Base-by-base conservation (phyloP, 1,140 invertebrate genomes). In the Drosophila carrolli region DNA sequence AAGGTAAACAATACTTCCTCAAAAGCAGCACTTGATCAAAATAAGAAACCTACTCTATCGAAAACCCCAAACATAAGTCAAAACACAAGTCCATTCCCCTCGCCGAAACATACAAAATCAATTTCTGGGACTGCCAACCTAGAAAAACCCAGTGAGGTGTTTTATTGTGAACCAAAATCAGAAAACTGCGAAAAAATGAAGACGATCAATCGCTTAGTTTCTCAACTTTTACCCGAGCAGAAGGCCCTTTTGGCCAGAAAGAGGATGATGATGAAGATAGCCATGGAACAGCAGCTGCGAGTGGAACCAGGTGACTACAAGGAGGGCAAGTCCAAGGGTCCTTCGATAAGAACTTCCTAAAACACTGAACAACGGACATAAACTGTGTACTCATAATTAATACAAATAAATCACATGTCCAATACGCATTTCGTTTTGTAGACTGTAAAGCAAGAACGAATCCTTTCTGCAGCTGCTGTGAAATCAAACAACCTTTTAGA, bases 401-500 rank as follows among this genome's bases (percentile, higher is more conserved):
- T 37, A 5, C 3, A 47, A 47, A 38, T 38, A 65, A 58, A 58
- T 58, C 29, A 32, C 6, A 7, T 32, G 29, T 32, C 7, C 5
- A 7, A 32, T 6, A 32, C 8, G 0, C 29, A 32, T 32, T 32
- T 32, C 5, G 29, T 8, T 8, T 32, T 35, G 9, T 10, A 27
- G 10, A 60, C 4, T 37, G 29, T 6, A 44, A 19, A 3, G 29
- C 13, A 44, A 19, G 14, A 10, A 16, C n/a, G 8, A 9, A 44
- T 44, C 23, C 23, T 3, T 7, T n/a, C 5, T 14, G 14, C 14
- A 62, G 2, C 27, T 48, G 9, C 23, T 23, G 23, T 38, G 16
- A 70, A 70, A 70, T 35, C 67, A 32, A 70, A 57, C 16, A 4
- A 10, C 13, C 46, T 58, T 75, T 75, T 37, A 58, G 9, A 47